phyloP scores from a whole-genome alignment of 2,888 invertebrate genomes.

The Macrophya annulata region DNA sequence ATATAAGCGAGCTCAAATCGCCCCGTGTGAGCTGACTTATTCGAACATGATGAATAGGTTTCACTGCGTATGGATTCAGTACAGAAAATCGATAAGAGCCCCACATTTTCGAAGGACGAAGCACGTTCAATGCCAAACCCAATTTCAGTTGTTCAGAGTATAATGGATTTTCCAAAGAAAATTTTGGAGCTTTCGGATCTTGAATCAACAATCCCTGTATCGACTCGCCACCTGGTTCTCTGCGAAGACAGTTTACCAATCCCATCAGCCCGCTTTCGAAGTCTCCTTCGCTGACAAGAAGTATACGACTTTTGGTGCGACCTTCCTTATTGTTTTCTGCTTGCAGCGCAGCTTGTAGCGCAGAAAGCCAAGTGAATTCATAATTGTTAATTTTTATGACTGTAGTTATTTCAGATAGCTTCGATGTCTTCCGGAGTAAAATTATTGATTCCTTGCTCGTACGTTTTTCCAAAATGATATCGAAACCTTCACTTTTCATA shows the following conservation, averaged over 20 bases:
- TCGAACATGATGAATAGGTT: conserved; percentile 86
- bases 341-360: conserved; percentile 72
- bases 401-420: conserved; percentile 67
- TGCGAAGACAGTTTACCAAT: conserved; percentile 92
- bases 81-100: conserved; percentile 93
- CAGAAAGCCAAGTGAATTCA: conserved; percentile 76
- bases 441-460: conserved; percentile 65
- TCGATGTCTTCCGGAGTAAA: conserved; percentile 65
- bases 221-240: conserved; percentile 86
- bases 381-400: conserved; percentile 70
- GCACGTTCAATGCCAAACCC: conserved; percentile 90
- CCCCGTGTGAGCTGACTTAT: conserved; percentile 90
- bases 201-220: conserved; percentile 84
- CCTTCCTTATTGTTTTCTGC: conserved; percentile 77
- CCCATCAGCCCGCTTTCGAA: conserved; percentile 92
- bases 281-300: conserved; percentile 86
- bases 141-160: conserved; percentile 86
- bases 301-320: conserved; percentile 81
- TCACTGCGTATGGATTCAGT: conserved; percentile 81
- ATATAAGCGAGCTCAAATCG: conserved; percentile 90
- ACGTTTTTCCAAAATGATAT: conserved; percentile 70
- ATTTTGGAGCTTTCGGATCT: conserved; percentile 83
- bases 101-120: conserved; percentile 81
- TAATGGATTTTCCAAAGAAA: conserved; percentile 84
- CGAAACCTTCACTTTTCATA: conserved; percentile 58